Conservation (phyloP, 2,113 vertebrate species). For the Aleadryas rufinucha region DNA sequence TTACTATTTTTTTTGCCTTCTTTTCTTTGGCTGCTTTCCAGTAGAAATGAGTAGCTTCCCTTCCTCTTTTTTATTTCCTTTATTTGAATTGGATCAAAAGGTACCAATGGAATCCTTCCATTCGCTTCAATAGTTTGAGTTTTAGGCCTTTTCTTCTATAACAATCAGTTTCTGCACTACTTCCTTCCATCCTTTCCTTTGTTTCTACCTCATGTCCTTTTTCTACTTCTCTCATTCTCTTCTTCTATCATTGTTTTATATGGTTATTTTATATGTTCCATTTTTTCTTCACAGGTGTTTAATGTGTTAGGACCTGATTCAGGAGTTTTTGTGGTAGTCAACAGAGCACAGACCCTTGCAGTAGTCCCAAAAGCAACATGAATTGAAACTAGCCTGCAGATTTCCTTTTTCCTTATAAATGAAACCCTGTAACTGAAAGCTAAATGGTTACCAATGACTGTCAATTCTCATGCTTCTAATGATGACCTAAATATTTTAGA, state of each 20-base stretch:
- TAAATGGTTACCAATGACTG: not conserved
- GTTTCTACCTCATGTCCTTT: not conserved
- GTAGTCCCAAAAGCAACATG: not conserved
- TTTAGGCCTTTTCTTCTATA: not conserved
- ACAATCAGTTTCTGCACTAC: not conserved
- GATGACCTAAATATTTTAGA: not conserved
- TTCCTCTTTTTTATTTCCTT: not conserved
- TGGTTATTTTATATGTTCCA: not conserved
- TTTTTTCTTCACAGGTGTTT: not conserved
- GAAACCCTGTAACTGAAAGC: not conserved
- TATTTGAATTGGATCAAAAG: not conserved
- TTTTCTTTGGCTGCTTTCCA: not conserved
- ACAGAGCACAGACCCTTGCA: not conserved
- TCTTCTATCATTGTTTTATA: not conserved
- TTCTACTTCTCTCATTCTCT: not conserved
- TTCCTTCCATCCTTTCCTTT: not conserved
- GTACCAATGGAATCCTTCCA: not conserved
- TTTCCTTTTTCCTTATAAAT: not conserved
- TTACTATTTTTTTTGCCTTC: not conserved
- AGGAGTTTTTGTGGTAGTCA: not conserved
- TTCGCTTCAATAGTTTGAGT: not conserved
- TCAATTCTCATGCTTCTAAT: not conserved
- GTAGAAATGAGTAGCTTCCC: not conserved
- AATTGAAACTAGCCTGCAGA: not conserved
- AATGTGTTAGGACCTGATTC: not conserved